These are phyloP conservation scores for Pithys albifrons DNA, from an alignment of 2,113 vertebrate genomes.

Conservation along the genomic window DNA sequence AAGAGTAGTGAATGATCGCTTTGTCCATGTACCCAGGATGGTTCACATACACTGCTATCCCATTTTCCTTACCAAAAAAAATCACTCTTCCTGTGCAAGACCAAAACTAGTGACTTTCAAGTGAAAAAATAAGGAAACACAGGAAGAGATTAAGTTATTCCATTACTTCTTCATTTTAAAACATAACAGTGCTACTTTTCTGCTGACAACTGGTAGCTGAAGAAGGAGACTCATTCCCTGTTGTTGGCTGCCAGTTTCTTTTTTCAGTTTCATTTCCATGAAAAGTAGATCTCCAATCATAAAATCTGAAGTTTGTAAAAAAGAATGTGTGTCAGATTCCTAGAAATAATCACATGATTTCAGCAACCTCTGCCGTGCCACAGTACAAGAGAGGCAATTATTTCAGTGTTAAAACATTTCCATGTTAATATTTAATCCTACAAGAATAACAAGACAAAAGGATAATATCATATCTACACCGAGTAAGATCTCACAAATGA, in stretches of 20 bases:
- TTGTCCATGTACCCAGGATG: background rate
- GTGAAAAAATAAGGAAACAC: background rate
- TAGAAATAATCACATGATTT: background rate
- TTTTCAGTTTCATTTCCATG: background rate
- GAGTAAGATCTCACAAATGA: background rate
- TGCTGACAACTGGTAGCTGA: background rate
- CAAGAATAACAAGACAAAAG: background rate
- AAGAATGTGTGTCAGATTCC: background rate
- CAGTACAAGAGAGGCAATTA: background rate
- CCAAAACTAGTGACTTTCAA: background rate
- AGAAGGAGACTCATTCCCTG: background rate
- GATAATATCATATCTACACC: background rate
- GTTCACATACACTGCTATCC: too few relatives aligned
- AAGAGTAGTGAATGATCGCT: background rate
- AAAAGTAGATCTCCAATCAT: background rate
- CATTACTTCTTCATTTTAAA: background rate
- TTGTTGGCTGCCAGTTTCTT: background rate
- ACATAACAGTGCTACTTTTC: background rate
- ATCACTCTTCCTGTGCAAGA: background rate
- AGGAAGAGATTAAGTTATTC: background rate
- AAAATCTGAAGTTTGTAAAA: background rate
- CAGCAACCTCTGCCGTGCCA: background rate
- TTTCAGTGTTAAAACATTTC: background rate
- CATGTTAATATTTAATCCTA: background rate
- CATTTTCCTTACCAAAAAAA: background rate